Conservation (phyloP, 1,140 invertebrate genomes). For the Diplogasteroides magnus region DNA sequence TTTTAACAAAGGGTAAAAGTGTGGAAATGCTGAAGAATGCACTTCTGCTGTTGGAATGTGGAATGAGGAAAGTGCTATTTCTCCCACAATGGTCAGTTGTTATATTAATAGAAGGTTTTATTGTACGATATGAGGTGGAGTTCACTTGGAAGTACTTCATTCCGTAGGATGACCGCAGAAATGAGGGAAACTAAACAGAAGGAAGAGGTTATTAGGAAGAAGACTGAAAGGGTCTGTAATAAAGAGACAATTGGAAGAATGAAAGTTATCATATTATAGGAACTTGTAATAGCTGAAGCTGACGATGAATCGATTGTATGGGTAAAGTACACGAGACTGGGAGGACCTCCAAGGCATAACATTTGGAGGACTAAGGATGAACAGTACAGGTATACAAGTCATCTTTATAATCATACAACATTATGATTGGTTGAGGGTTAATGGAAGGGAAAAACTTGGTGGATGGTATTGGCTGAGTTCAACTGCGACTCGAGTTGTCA, state of each 20-base stretch:
- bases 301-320: slow-evolving; percentile 21
- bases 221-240: slow-evolving; percentile 8
- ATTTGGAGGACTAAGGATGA: slow-evolving; percentile 25
- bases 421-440: neutral
- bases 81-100: neutral
- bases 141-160: slow-evolving; percentile 22
- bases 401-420: too few species aligned
- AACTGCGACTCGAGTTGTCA: neutral
- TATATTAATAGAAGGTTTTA: neutral
- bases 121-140: slow-evolving; percentile 24
- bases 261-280: too few species aligned
- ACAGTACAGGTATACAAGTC: neutral
- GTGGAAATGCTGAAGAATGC: slow-evolving; percentile 6
- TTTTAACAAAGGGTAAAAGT: slow-evolving; percentile 9
- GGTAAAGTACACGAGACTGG: slow-evolving; percentile 20
- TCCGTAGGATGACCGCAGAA: slow-evolving; percentile 22
- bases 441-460: neutral
- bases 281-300: slow-evolving; percentile 1
- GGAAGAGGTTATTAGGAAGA: slow-evolving; percentile 20
- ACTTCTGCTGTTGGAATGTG: slow-evolving; percentile 24
- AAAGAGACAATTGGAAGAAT: slow-evolving; percentile 3
- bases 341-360: slow-evolving; percentile 4
- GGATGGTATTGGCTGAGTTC: neutral
- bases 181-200: slow-evolving; percentile 20
- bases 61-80: slow-evolving; percentile 20